Base-by-base conservation (phyloP, 2,113 vertebrate genomes). In the Trematocara nigrifrons region DNA sequence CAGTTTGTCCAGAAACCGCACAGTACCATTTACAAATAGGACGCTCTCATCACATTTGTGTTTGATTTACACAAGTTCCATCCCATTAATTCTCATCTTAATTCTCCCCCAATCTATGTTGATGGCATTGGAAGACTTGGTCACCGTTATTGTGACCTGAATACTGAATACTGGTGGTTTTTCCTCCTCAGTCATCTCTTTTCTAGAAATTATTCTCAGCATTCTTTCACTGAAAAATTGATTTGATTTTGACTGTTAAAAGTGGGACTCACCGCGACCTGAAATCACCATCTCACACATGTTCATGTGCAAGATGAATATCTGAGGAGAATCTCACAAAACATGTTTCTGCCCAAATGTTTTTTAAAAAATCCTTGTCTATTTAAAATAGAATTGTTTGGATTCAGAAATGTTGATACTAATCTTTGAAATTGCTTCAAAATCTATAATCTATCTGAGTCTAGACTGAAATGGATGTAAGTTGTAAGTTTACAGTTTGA, bases 351-450 rank as follows among this genome's bases (percentile, higher is more conserved):
- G 66, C 5, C 38, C 38, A 71, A 16, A 71, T 10, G 12, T 71
- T 2, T 0, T 4, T 0, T 1, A 45, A 71, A 69, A 45, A 16
- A 45, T 45, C 5, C 40, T 45, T 26, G 40, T 45, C 40, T 26
- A 22, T 15, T 29, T 71, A 22, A 45, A 26, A 71, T 15, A 47
- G 40, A 45, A 47, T 26, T 76, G 15, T 18, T 76, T 49, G 26
- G 69, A 76, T 49, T 49, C 26, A 49, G 22, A 76, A 49, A 76
- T 51, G 10, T 31, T 76, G 16, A 18, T 31, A 12, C 45, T 76
- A 76, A 76, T 29, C 71, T 49, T 5, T 51, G 10, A 51, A 76
- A 33, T 2, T 4, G 3, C 71, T 76, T 76, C 22, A 76, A 31
- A 76, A 31, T 76, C 6, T n/a, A 11, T 35, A 35, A 47, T 74